Base-by-base conservation (phyloP, 1,140 invertebrate species). In the Drosophila ohnishii region DNA sequence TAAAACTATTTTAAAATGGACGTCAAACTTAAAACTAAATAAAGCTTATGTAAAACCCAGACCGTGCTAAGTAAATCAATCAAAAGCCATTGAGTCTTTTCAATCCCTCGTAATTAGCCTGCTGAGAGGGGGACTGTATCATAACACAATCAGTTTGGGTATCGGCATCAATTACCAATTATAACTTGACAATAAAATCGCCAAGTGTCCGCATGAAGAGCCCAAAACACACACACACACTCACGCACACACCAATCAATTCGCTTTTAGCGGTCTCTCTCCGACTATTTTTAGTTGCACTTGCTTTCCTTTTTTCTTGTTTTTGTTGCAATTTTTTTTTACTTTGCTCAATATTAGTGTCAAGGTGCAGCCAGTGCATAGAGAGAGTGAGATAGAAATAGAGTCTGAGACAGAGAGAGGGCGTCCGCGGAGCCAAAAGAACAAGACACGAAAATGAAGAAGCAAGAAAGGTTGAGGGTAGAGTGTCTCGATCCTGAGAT, bases 201-300 rank as follows among this genome's bases (percentile, higher is more conserved):
- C 59, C 69, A 76, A 82, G 70, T 75, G 74, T 72, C 69, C 70
- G 78, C 51, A 51, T 42, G 57, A 58, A 39, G 45, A 42, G 9
- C 28, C 39, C 40, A 25, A 57, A 44, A 34, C 39, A 10, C 16
- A 40, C 51, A 64, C 59, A 39, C 34, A 50, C 48, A 35, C 50
- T n/a, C n/a, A 28, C 64, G 34, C 37, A 63, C 28, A 50, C 63
- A 56, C 64, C 63, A 75, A 80, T 71, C 67, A 77, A 87, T 83
- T 82, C 67, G 70, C 71, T 81, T 75, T 64, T 86, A 70, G 65
- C 78, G 75, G 71, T 81, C 69, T 71, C 60, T 64, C 64, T 64
- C 61, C 70, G 73, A 82, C 78, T 87, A 87, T 87, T 87, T 87
- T 78, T 87, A 83, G 84, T 72, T 83, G 84, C 84, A 88, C 76